phyloP scores from a whole-genome alignment of 2,113 vertebrate genomes.

The Hiodon tergisus region DNA sequence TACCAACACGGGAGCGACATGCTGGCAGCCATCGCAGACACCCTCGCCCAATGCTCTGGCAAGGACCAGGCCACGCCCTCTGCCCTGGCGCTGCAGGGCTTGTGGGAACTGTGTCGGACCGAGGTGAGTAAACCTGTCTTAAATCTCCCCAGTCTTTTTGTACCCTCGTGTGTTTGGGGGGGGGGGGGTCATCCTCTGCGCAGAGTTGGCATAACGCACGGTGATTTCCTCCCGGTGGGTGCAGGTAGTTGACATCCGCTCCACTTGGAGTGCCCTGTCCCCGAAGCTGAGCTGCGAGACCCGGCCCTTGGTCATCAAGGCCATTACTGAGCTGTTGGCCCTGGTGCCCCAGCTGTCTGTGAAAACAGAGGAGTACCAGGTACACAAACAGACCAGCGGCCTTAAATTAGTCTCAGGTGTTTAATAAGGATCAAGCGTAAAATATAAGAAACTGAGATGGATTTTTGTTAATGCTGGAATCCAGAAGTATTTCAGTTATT shows the following conservation, averaged over 20 bases:
- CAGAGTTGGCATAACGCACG: background rate
- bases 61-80: conserved; percentile 80
- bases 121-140: conserved; percentile 65
- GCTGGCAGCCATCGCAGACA: conserved; percentile 80
- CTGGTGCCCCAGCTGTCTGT: conserved; percentile 79
- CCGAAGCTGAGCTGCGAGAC: conserved; percentile 74
- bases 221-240: background rate
- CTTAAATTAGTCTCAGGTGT: too few relatives aligned
- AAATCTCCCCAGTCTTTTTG: background rate
- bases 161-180: too few relatives aligned
- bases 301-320: conserved; percentile 76
- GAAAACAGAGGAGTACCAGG: conserved; percentile 85
- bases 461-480: too few relatives aligned
- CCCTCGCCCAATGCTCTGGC: conserved; percentile 74
- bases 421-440: too few relatives aligned
- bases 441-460: too few relatives aligned
- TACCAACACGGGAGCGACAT: conserved; percentile 95
- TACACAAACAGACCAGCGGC: conserved; percentile 37
- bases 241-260: conserved; percentile 88
- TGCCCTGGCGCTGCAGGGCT: conserved; percentile 79
- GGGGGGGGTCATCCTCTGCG: too few relatives aligned
- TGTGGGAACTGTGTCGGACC: conserved; percentile 82
- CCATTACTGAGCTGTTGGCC: conserved; percentile 74
- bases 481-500: too few relatives aligned
- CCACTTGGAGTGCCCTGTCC: conserved; percentile 81